Evolutionary conservation across 2,888 invertebrate species (phyloP).

Genomic region (Hemicrepidius hirtus): DNA sequence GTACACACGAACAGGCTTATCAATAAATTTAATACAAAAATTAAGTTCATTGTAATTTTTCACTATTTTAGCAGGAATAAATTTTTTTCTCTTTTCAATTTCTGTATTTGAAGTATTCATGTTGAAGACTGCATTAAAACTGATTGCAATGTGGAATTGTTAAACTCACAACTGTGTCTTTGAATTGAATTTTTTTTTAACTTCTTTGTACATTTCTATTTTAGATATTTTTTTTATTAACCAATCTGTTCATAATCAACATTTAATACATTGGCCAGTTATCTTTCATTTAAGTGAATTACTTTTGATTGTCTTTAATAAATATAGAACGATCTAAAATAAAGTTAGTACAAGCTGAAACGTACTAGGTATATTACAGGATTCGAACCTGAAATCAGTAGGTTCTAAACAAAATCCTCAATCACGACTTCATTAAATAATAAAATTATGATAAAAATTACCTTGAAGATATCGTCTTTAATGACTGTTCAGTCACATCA

Average conservation of each 20-base stretch:
- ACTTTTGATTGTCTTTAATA: too few species aligned
- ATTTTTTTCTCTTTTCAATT: conserved; percentile 60
- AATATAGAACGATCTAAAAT: too few species aligned
- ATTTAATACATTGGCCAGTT: too few species aligned
- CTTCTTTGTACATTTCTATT: background rate
- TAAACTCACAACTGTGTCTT: too few species aligned
- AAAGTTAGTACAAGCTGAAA: too few species aligned
- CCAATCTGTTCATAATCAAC: too few species aligned
- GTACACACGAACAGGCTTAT: conserved; percentile 62
- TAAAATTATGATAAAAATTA: background rate
- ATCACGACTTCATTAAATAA: too few species aligned
- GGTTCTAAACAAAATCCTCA: too few species aligned
- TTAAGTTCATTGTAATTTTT: conserved; percentile 52
- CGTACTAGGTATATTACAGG: too few species aligned
- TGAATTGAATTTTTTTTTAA: background rate
- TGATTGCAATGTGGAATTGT: background rate
- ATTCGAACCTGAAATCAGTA: too few species aligned
- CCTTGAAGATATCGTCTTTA: background rate
- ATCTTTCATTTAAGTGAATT: too few species aligned
- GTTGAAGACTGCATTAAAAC: background rate
- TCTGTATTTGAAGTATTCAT: background rate
- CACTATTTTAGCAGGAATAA: conserved; percentile 62
- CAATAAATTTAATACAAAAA: conserved; percentile 56
- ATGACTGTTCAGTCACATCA: background rate
- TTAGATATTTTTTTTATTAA: too few species aligned